Conservation (phyloP, 2,888 invertebrate genomes). For the Vesta saturnalis region DNA sequence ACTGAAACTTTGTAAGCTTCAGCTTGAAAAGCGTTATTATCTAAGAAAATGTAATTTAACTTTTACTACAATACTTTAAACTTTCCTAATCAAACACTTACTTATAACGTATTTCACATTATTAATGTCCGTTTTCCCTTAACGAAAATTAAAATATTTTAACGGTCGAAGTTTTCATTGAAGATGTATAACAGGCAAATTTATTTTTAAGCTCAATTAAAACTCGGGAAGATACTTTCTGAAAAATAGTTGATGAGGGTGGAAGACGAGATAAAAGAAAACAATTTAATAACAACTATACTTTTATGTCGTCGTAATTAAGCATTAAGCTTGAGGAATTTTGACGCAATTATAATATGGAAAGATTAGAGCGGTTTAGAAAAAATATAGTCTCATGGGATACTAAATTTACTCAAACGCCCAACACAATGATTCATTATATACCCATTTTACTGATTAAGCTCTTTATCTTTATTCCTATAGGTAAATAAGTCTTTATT, state of each 20-base stretch:
- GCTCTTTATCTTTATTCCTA: too few species aligned
- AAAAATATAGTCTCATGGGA: too few species aligned
- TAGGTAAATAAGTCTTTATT: too few species aligned
- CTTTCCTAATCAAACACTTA: constrained; percentile 14
- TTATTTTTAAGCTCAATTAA: background rate
- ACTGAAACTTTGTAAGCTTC: constrained; percentile 6
- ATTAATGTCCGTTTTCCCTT: background rate
- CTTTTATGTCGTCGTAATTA: too few species aligned
- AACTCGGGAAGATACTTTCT: background rate
- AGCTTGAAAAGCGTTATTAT: background rate
- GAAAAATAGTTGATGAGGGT: background rate
- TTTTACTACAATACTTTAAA: constrained; percentile 10
- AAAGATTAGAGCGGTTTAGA: too few species aligned
- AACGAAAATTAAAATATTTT: background rate
- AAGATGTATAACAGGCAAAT: background rate
- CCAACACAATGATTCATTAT: too few species aligned
- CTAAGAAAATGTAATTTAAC: constrained; percentile 12
- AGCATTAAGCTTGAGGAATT: too few species aligned
- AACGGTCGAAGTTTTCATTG: background rate
- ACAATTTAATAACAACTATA: background rate
- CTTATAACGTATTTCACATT: constrained; percentile 7
- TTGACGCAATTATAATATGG: too few species aligned
- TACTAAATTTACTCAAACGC: too few species aligned
- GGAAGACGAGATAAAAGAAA: background rate
- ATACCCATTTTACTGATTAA: too few species aligned